These are phyloP conservation scores for Ellobium chinense DNA, from an alignment of 2,888 invertebrate genomes.

Conservation along the genomic window DNA sequence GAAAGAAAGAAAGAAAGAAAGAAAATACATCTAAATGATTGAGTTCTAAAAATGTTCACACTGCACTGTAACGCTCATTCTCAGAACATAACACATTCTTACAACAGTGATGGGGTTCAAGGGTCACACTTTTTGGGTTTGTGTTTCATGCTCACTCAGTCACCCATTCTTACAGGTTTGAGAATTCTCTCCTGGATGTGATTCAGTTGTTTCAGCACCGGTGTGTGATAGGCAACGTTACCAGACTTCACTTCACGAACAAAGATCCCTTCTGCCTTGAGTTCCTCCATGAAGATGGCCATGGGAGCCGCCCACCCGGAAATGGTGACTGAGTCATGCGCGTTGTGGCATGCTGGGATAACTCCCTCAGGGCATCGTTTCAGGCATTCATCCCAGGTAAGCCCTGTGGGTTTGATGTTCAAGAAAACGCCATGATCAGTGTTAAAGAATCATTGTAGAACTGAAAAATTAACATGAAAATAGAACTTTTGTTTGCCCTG, in stretches of 20 bases:
- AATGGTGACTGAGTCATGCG: constrained; percentile 94
- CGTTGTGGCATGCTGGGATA: constrained; percentile 91
- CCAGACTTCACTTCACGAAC: constrained; percentile 76
- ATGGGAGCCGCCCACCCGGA: constrained; percentile 87
- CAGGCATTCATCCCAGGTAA: constrained; percentile 77
- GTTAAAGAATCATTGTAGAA: too few species aligned
- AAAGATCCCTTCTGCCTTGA: constrained; percentile 74
- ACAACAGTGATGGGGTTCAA: too few species aligned
- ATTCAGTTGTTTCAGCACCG: constrained; percentile 75
- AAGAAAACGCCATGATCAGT: too few species aligned
- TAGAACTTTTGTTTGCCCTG: too few species aligned
- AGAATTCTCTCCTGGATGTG: constrained; percentile 70
- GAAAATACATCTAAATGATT: too few species aligned
- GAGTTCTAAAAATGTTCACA: too few species aligned
- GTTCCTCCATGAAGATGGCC: constrained; percentile 68
- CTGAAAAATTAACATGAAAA: too few species aligned
- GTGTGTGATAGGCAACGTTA: constrained; percentile 77
- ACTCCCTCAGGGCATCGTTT: constrained; percentile 75
- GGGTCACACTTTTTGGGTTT: too few species aligned
- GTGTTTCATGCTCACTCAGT: too few species aligned
- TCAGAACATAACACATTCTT: too few species aligned
- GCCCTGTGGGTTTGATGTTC: constrained; percentile 60
- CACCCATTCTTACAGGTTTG: constrained; percentile 69
- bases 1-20: too few species aligned
- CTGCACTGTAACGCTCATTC: too few species aligned